Evolutionary conservation across 2,888 invertebrate genomes (phyloP).

Genomic region (Orthosia cruda): DNA sequence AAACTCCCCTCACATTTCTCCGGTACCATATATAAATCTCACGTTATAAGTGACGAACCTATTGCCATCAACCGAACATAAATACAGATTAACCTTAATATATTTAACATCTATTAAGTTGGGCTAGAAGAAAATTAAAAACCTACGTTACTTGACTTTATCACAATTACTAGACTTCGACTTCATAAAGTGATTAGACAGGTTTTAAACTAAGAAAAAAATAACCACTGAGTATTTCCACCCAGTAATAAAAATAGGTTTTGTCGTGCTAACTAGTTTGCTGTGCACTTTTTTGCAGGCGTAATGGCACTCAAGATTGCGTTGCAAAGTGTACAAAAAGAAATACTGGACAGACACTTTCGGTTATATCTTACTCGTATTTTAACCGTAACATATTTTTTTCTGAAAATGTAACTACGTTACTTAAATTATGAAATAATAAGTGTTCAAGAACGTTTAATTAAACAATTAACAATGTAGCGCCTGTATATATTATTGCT

Average conservation of each 20-base stretch:
- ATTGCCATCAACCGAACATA: too few relatives aligned
- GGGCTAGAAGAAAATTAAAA: background rate
- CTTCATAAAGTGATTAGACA: background rate
- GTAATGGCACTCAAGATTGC: background rate
- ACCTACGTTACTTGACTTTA: background rate
- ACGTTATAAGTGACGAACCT: too few relatives aligned
- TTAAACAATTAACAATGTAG: background rate
- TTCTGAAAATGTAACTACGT: too few relatives aligned
- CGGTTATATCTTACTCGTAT: background rate
- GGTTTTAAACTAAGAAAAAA: background rate
- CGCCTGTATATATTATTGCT: conserved; percentile 17
- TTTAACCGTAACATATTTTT: background rate
- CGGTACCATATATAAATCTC: too few relatives aligned
- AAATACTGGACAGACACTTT: background rate
- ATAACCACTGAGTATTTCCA: background rate
- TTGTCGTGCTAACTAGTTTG: background rate
- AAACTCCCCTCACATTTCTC: too few relatives aligned
- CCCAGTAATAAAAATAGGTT: background rate
- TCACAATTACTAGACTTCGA: background rate
- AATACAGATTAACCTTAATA: too few relatives aligned
- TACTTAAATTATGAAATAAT: background rate
- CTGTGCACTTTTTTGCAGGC: conserved; percentile 6
- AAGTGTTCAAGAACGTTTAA: background rate
- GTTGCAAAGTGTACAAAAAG: background rate
- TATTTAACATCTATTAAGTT: too few relatives aligned